Evolutionary conservation across 1,140 invertebrate species (phyloP), one percentile per base, ranked within the genome.

Genomic region (Trichonephila clavipes): DNA sequence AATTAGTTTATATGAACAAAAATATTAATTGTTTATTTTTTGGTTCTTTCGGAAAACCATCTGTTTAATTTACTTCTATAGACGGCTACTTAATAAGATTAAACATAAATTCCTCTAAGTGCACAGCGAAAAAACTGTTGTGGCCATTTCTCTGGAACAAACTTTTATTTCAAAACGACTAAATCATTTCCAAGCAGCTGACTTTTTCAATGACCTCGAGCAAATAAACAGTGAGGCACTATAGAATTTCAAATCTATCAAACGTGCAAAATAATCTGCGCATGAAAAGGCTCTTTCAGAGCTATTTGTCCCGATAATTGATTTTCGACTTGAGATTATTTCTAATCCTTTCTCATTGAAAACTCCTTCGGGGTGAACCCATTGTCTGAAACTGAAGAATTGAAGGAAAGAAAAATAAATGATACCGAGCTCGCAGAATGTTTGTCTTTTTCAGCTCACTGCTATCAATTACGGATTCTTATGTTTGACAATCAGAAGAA

Each of bases 291-390:
- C 14, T 2, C 34, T 77, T 77, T 34, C 28, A 77, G 18, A 77
- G 34, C 8, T 34, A 40, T 18, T 28, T 18, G 72, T 77, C 34
- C 19, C 24, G 0, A 77, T 77, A 77, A 77, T 16, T 34, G 72
- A 34, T 77, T 40, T 77, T 77, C 16, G 16, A 40, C 34, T 40
- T 18, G 1, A 72, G 28, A 77, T 77, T 77, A 40, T 34, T 14
- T 77, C 28, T 40, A 77, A 77, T 77, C 69, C 69, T 77, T 40
- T 77, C 72, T 77, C 72, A 34, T 34, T 12, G 69, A 77, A 40
- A 77, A 77, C 18, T 77, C 69, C 28, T 5, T 28, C 34, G 34
- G 34, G 3, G 34, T 19, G 28, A 5, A 40, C 28, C 51, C 34
- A 77, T 77, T 77, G 34, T 40, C 18, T 77, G 24, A 24, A 77